Base-by-base conservation (phyloP, 2,888 invertebrate genomes). In the Xestia sexstrigata region DNA sequence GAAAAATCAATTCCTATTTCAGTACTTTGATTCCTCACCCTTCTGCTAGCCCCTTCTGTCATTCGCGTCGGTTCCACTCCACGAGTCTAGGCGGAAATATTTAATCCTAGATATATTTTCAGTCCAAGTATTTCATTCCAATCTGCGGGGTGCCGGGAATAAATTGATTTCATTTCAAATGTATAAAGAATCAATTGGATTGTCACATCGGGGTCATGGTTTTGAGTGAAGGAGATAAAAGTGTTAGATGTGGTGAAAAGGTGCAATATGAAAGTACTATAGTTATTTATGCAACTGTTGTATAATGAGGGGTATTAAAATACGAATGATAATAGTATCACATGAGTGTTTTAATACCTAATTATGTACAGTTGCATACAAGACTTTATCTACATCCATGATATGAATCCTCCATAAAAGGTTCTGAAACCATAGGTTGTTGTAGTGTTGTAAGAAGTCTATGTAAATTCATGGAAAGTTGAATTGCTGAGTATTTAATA, bases 141-240 rank as follows among this genome's bases (percentile, higher is more conserved):
- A 86, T 86, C 81, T 76, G 74, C 23, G 23, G 66, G 75, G 82
- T 68, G 80, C 68, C 63, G 78, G 42, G 84, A 82, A 79, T 77
- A 86, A 88, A 87, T 87, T 86, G 86, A 88, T 87, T 87, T 87
- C 72, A 77, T 78, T 88, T 86, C 79, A 86, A 79, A 86, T 79
- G 86, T 87, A 86, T 80, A 75, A 58, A 74, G 75, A 81, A 72
- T 74, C 78, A 74, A 86, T 88, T 77, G 83, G 39, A 85, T 74
- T 86, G 88, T 87, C 85, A 85, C 88, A 67, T 74, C 35, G 76
- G 8, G 66, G 74, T 76, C 68, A 58, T 47, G 72, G 70, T 81
- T 58, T 52, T 47, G 65, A 76, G 47, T 8, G 23, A 15, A 17
- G 5, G 11, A 45, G 13, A 26, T 35, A 3, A 45, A 35, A 70